These are phyloP conservation scores for Drosophila nikananu DNA, from an alignment of 1,140 invertebrate genomes.

Conservation along the genomic window DNA sequence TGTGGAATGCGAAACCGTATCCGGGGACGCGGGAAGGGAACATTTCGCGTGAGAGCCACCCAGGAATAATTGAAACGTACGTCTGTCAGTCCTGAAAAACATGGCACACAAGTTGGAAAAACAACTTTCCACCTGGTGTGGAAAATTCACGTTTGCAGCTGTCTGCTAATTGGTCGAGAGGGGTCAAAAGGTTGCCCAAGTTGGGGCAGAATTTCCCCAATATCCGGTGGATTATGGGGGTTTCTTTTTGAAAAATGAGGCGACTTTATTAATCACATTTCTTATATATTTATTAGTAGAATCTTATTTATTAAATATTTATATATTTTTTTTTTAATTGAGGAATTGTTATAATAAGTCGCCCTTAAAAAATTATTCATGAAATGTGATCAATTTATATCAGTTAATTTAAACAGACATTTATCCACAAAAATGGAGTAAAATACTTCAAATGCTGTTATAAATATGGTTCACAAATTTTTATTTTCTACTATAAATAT, in stretches of 20 bases:
- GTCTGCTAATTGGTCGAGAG: constrained; percentile 35
- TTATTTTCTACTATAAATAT: neutral
- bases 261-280: neutral
- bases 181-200: constrained; percentile 7
- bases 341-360: too few relatives aligned
- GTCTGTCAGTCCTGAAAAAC: constrained; percentile 30
- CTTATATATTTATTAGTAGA: neutral
- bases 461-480: neutral
- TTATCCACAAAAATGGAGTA: too few relatives aligned
- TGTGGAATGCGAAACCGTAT: constrained; percentile 51
- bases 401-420: too few relatives aligned
- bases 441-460: too few relatives aligned
- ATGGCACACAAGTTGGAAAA: constrained; percentile 11
- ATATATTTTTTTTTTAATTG: neutral
- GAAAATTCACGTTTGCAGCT: constrained; percentile 29
- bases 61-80: constrained; percentile 77
- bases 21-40: neutral
- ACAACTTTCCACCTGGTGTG: constrained; percentile 39
- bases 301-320: neutral
- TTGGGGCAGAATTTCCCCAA: neutral
- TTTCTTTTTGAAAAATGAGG: neutral
- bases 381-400: too few relatives aligned
- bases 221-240: neutral
- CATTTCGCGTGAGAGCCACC: constrained; percentile 50
- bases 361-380: too few relatives aligned